Base-by-base conservation (phyloP, 2,888 invertebrate genomes). In the Acrobasis suavella region DNA sequence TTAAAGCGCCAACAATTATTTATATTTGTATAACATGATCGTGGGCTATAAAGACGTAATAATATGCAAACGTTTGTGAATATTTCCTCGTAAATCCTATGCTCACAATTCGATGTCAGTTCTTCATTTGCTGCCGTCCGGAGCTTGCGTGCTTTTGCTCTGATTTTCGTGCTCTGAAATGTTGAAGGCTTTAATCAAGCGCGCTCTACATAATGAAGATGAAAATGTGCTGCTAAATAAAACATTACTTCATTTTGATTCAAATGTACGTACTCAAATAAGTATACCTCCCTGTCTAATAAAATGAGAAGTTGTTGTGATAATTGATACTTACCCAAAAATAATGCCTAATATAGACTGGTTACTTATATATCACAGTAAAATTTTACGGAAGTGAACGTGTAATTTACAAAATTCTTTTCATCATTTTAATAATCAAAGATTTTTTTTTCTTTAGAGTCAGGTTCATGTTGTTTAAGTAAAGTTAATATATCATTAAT, bases 11-110 rank as follows among this genome's bases (percentile, higher is more conserved):
- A 79, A 73, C 74, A 84, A 80, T 82, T 86, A 86, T 89, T 87
- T 89, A 90, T 85, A 82, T 85, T 77, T 80, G 69, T 79, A 82
- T 90, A 85, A 87, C 91, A 91, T 91, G 91, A 87, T 85, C 80
- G 72, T 82, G 72, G 75, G 78, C 87, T 85, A 89, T 91, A 90
- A 91, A 90, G 82, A 76, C 78, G 80, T 80, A 87, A 82, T 78
- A 83, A 82, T 86, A 91, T 89, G 89, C 87, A 86, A 91, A 90
- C 88, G 75, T 81, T 74, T 70, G 76, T 74, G 81, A 85, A 85
- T 84, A 84, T 82, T 83, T 82, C 77, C 79, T 81, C 82, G 84
- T 87, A 87, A 86, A 85, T 82, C 78, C 77, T 76, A 70, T 70
- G 73, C 73, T 79, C 73, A 76, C 71, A 80, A 82, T 78, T 77